Base-by-base conservation (phyloP, 2,888 invertebrate species). In the Theristus sp. region DNA sequence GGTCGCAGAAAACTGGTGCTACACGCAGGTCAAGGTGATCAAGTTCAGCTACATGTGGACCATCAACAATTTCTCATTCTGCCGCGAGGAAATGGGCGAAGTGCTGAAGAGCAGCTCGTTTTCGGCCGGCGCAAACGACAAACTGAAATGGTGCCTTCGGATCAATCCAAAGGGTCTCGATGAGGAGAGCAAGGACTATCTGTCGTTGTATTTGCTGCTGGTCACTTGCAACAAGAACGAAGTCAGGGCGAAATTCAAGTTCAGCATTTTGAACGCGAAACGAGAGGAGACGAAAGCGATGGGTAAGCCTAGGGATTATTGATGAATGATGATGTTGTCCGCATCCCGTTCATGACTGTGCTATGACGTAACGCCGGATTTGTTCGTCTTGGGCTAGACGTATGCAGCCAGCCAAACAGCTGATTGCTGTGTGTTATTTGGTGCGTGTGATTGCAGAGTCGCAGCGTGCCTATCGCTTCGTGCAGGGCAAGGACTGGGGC, bases 21-120 rank as follows among this genome's bases (percentile, higher is more conserved):
- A 94, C 78, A 98, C 96, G 77, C 93, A 94, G 87, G 94, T 96
- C 77, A 96, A 96, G 84, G 96, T 98, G 79, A 91, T 96, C 71
- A 98, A 98, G 82, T 98, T 99, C 84, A 94, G 93, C 80, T 98
- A 98, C 80, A 96, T 98, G 90, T 98, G 98, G 98, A 98, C 98
- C 77, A 98, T 98, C 82, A 96, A 96, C 82, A 98, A 99, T 84
- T 98, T 98, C 81, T 94, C 94, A 82, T 99, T 98, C 81, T 98
- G 98, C 81, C 87, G 96, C 71, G 98, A 99, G 81, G 98, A 98
- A 81, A 98, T 99, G 96, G 98, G 98, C 71, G 98, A 99, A 64
- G 96, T 96, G 70, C 82, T 96, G 76, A 94, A 96, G 81, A 93
- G 93, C 77, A 94, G 94, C 73, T 93, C 93, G 72, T 96, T 96